Evolutionary conservation across 2,888 invertebrate genomes (phyloP).

Genomic region (Parnassius apollo): DNA sequence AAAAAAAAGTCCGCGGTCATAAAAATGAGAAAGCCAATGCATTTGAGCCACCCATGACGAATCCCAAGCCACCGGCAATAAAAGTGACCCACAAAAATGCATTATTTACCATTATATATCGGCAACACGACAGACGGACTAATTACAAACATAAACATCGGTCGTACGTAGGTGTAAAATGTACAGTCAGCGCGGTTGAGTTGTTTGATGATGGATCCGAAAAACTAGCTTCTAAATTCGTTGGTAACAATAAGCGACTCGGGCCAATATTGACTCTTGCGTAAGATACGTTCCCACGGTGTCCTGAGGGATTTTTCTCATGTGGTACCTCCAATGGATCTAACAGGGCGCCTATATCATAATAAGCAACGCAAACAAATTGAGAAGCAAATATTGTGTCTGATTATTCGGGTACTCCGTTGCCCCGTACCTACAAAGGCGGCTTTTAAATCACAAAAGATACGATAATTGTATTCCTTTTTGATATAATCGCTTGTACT

Average conservation of each 20-base stretch:
- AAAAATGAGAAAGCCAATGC: constrained; percentile 38
- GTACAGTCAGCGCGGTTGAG: constrained; percentile 50
- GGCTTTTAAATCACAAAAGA: constrained; percentile 76
- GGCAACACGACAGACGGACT: constrained; percentile 71
- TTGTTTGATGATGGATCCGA: constrained; percentile 63
- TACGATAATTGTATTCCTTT: constrained; percentile 72
- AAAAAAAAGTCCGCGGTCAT: constrained; percentile 35
- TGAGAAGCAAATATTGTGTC: constrained; percentile 69
- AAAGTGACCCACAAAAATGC: constrained; percentile 77
- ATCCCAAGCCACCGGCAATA: constrained; percentile 64
- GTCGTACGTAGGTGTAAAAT: constrained; percentile 72
- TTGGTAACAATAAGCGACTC: constrained; percentile 63
- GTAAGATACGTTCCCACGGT: constrained; percentile 71
- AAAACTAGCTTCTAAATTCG: constrained; percentile 56
- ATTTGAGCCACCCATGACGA: constrained; percentile 72
- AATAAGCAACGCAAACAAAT: constrained; percentile 67
- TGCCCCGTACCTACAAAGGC: constrained; percentile 52
- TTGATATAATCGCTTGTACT: constrained; percentile 64
- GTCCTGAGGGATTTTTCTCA: constrained; percentile 71
- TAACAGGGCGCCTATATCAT: constrained; percentile 63
- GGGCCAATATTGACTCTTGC: constrained; percentile 69
- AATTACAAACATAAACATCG: constrained; percentile 73
- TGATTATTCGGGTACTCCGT: constrained; percentile 64
- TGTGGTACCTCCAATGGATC: constrained; percentile 53
- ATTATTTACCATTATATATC: constrained; percentile 80